These are phyloP conservation scores for Leucania comma DNA, from an alignment of 2,888 invertebrate species.

Conservation along the genomic window DNA sequence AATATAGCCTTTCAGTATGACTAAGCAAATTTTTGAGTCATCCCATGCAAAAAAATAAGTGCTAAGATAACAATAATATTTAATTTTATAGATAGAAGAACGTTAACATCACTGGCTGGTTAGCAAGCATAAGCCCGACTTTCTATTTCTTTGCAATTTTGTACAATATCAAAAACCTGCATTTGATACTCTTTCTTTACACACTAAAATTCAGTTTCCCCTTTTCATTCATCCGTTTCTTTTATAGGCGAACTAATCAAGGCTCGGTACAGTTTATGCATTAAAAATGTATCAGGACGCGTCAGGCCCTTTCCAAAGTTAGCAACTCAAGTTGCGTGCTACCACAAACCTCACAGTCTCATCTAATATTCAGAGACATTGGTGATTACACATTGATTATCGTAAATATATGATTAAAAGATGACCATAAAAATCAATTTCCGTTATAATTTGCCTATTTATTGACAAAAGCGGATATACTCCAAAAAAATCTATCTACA, in stretches of 20 bases:
- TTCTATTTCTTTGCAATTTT: neutral
- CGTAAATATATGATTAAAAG: slow-evolving; percentile 27
- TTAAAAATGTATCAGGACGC: slow-evolving; percentile 74
- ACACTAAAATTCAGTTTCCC: neutral
- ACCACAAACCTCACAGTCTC: slow-evolving; percentile 61
- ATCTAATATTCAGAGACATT: slow-evolving; percentile 75
- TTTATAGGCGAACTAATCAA: slow-evolving; percentile 60
- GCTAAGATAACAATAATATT: too few species aligned
- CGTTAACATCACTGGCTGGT: neutral
- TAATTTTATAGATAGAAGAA: neutral
- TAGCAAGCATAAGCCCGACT: neutral
- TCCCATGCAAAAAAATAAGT: too few species aligned
- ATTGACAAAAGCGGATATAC: too few species aligned
- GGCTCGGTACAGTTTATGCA: slow-evolving; percentile 50
- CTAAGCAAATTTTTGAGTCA: too few species aligned
- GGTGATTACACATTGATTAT: slow-evolving; percentile 64
- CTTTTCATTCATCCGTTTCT: slow-evolving; percentile 32
- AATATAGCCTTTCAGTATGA: too few species aligned
- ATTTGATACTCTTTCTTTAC: neutral
- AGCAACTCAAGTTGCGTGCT: slow-evolving; percentile 71
- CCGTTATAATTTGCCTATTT: neutral
- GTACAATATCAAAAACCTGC: too few species aligned
- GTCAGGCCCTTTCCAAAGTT: slow-evolving; percentile 63
- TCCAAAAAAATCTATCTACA: too few species aligned
- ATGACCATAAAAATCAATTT: neutral